Base-by-base conservation (phyloP, 2,113 vertebrate species). In the Neodon shergylaensis region DNA sequence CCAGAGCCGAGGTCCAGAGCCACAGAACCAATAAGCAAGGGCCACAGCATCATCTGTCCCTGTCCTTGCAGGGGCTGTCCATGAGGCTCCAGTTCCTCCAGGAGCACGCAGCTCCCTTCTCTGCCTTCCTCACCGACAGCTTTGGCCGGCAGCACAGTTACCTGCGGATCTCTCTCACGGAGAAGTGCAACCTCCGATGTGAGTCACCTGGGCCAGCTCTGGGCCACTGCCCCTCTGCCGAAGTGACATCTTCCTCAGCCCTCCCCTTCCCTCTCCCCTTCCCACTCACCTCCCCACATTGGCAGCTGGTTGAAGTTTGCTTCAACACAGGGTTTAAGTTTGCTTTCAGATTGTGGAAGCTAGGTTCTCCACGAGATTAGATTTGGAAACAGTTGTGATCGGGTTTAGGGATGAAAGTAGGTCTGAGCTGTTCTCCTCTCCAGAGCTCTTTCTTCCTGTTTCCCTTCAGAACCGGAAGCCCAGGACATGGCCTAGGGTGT, bases 161-260 rank as follows among this genome's bases (percentile, higher is more conserved):
- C 97, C 98, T 99, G 76, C 98, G 99, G n/a, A 99, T 99, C 95
- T 99, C 99, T 0, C 98, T 99, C 97, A 99, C 99, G 0, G 99
- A 99, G 98, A 99, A 99, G 95, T 99, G 99, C 98, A 99, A 99
- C 98, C 99, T 99, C 21, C 98, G 99, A 96, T 99, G 99, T 99
- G 97, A 99, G 99, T 98, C 39, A 0, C 58, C 63, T n/a, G 16
- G 87, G 21, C 65, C 24, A n/a, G 33, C 73, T 36, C 68, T 4
- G 73, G 33, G 33, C 61, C 13, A 9, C 66, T 26, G 52, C 19
- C 19, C 36, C 49, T 49, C n/a, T 65, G 63, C 39, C 24, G 9
- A 65, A 47, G 61, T 13, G 2, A 28, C 36, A 33, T 8, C 54
- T 47, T 79, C 65, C 49, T 26, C 11, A 7, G 0, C 39, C 26